Conservation (phyloP, 1,140 invertebrate species). For the Pomacea maculata region DNA sequence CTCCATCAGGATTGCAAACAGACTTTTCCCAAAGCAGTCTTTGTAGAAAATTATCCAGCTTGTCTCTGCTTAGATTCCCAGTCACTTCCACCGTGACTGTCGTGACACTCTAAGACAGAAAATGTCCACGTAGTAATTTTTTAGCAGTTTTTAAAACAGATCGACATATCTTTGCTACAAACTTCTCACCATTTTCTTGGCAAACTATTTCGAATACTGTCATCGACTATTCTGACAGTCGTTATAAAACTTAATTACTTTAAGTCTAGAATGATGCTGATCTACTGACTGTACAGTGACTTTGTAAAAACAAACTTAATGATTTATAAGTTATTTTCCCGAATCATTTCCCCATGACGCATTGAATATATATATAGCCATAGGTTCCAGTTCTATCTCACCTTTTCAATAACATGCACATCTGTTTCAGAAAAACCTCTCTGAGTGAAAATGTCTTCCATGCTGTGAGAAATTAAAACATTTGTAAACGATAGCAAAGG, state of each 20-base stretch:
- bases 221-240: too few species aligned
- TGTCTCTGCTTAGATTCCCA: slow-evolving; percentile 36
- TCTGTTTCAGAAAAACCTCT: slow-evolving; percentile 40
- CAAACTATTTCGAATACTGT: too few species aligned
- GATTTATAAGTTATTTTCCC: too few species aligned
- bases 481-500: background rate
- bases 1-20: slow-evolving; percentile 34
- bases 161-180: too few species aligned
- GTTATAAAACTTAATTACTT: too few species aligned
- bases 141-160: too few species aligned
- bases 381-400: background rate
- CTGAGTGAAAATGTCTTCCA: slow-evolving; percentile 43
- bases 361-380: too few species aligned
- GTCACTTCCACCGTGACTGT: slow-evolving; percentile 50
- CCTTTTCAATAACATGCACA: slow-evolving; percentile 44
- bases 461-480: slow-evolving; percentile 30
- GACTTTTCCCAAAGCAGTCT: slow-evolving; percentile 59
- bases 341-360: too few species aligned
- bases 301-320: too few species aligned
- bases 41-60: slow-evolving; percentile 52
- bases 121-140: background rate
- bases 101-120: slow-evolving; percentile 46
- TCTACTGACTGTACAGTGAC: too few species aligned
- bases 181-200: too few species aligned
- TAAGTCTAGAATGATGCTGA: too few species aligned